A percentile compares a stretch with the other conserved stretches of the same genome.
These are phyloP conservation scores for Laticauda colubrina DNA, from an alignment of 2,113 vertebrate species.

Conservation along the genomic window DNA sequence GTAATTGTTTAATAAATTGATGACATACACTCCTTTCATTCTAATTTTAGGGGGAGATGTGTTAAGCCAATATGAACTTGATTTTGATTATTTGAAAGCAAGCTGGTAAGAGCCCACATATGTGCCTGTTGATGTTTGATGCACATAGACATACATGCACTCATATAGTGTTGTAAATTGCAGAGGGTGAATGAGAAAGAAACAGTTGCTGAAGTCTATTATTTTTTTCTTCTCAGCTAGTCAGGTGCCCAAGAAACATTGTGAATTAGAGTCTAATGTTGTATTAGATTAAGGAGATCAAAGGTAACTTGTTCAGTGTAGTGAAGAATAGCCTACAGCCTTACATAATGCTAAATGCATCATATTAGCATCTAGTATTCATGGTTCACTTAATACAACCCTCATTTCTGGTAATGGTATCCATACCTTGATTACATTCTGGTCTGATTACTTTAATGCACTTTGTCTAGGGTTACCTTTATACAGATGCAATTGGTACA, in stretches of 20 bases:
- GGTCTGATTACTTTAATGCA: neutral
- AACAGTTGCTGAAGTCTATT: neutral
- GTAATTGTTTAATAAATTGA: neutral
- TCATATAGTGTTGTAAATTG: neutral
- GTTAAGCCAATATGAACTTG: constrained; percentile 75
- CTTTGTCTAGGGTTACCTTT: neutral
- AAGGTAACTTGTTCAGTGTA: neutral
- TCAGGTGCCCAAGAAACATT: neutral
- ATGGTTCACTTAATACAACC: neutral
- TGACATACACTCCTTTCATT: neutral
- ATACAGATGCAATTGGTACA: neutral
- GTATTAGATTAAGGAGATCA: neutral
- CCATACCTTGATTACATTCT: neutral
- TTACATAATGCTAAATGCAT: neutral
- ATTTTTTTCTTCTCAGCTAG: neutral
- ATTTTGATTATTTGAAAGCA: constrained; percentile 70
- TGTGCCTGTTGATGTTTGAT: neutral
- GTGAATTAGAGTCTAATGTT: neutral
- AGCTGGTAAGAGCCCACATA: constrained; percentile 68
- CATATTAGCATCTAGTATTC: neutral
- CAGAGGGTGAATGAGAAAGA: neutral
- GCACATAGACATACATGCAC: neutral
- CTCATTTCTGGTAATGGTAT: neutral
- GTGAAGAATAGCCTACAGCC: no score
- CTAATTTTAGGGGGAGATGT: constrained; percentile 73